Evolutionary conservation across 2,888 invertebrate species (phyloP).

Genomic region (Subacronicta megacephala): DNA sequence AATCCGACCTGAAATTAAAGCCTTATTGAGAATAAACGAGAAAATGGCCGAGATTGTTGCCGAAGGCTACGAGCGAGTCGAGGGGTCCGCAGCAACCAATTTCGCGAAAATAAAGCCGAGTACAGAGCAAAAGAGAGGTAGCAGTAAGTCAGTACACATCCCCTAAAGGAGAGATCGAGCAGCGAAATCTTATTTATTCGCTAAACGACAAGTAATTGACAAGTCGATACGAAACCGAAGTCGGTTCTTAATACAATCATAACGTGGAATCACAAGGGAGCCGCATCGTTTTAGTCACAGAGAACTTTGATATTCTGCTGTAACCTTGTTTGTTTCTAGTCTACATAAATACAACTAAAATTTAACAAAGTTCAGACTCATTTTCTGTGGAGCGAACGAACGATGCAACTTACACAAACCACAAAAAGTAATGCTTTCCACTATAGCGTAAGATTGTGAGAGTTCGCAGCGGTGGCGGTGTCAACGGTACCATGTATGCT

Average conservation of each 20-base stretch:
- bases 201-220: constrained; percentile 46
- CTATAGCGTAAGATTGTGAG: constrained; percentile 23
- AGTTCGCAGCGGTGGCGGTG: constrained; percentile 13
- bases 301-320: constrained; percentile 32
- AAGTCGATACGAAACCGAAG: constrained; percentile 36
- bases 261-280: constrained; percentile 30
- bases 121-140: constrained; percentile 15
- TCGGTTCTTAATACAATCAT: constrained; percentile 21
- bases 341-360: constrained; percentile 44
- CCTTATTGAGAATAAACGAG: constrained; percentile 58
- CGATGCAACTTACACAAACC: constrained; percentile 19
- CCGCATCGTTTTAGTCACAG: constrained; percentile 31
- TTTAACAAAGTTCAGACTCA: constrained; percentile 28
- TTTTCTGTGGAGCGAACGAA: constrained; percentile 34
- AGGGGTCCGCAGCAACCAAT: constrained; percentile 54
- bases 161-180: constrained; percentile 33
- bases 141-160: constrained; percentile 26
- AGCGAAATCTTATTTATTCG: constrained; percentile 41
- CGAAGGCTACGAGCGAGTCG: constrained; percentile 54
- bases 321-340: constrained; percentile 36
- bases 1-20: constrained; percentile 52
- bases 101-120: constrained; percentile 51
- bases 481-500: constrained; percentile 43
- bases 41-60: constrained; percentile 57
- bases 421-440: constrained; percentile 39